A percentile compares a stretch with the other conserved stretches of the same genome.
These are phyloP conservation scores for Nannobrachium achirus DNA, from an alignment of 2,113 vertebrate species.

Conservation along the genomic window DNA sequence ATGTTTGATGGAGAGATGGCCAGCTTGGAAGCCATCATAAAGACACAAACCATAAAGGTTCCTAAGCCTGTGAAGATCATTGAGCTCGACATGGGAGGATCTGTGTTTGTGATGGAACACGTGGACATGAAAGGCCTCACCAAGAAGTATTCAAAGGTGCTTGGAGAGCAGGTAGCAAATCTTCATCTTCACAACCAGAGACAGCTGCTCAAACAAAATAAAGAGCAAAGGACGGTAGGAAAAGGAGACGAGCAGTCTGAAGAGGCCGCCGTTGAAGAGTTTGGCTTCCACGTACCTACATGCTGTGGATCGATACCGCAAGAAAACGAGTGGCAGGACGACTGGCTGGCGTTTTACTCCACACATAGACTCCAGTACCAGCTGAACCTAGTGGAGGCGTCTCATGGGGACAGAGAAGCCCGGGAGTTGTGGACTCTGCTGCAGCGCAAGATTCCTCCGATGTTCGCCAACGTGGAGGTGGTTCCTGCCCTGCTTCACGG, in stretches of 20 bases:
- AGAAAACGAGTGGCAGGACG: constrained; percentile 93
- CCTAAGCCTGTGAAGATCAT: constrained; percentile 89
- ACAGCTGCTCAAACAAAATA: constrained; percentile 77
- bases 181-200: constrained; percentile 90
- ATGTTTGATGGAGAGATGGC: constrained; percentile 97
- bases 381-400: constrained; percentile 86
- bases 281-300: constrained; percentile 86
- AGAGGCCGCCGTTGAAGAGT: constrained; percentile 78
- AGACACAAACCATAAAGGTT: constrained; percentile 84
- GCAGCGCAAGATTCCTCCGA: constrained; percentile 90
- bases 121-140: constrained; percentile 88
- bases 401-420: constrained; percentile 89
- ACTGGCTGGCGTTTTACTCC: constrained; percentile 91
- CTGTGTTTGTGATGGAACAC: constrained; percentile 91
- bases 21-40: constrained; percentile 87
- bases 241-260: constrained; percentile 74
- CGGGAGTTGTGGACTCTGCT: constrained; percentile 90
- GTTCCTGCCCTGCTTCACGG: constrained; percentile 92
- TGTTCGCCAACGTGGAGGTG: constrained; percentile 83
- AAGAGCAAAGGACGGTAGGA: constrained; percentile 86
- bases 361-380: constrained; percentile 90
- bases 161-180: constrained; percentile 89
- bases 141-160: constrained; percentile 87
- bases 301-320: constrained; percentile 92
- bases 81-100: constrained; percentile 78